Evolutionary conservation across 2,113 vertebrate genomes (phyloP).

Genomic region (Neopipo cinnamomea): DNA sequence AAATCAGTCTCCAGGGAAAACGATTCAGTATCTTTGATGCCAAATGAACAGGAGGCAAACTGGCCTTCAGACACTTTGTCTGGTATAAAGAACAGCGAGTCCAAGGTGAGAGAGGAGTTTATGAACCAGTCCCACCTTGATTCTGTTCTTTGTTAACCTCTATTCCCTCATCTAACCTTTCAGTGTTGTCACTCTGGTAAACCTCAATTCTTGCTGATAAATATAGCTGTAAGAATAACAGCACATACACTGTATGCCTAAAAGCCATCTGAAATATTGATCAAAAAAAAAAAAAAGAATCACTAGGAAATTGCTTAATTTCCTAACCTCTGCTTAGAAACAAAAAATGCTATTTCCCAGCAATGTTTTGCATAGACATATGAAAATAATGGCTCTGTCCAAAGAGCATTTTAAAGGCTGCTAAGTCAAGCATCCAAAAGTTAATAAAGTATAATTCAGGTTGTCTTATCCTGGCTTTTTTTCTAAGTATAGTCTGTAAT

Average conservation of each 20-base stretch:
- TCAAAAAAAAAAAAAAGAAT: background rate
- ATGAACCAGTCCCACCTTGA: background rate
- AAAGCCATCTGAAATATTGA: background rate
- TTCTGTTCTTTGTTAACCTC: background rate
- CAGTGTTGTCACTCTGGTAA: background rate
- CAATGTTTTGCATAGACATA: background rate
- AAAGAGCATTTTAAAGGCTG: background rate
- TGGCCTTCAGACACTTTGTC: background rate
- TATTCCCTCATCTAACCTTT: background rate
- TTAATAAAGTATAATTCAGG: background rate
- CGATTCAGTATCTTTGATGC: background rate
- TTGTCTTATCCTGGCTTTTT: background rate
- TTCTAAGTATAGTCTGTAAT: background rate
- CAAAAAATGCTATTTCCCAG: background rate
- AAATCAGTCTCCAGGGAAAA: background rate
- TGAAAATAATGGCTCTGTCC: background rate
- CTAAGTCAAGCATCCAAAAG: background rate
- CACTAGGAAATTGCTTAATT: background rate
- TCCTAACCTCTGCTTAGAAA: background rate
- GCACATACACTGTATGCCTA: background rate
- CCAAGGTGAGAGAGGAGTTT: background rate
- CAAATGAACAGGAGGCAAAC: background rate
- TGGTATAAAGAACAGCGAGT: background rate
- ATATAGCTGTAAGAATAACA: background rate
- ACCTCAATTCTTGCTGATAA: background rate